These are phyloP conservation scores for Oxyteleia sp. DNA, from an alignment of 2,888 invertebrate species.

Conservation along the genomic window DNA sequence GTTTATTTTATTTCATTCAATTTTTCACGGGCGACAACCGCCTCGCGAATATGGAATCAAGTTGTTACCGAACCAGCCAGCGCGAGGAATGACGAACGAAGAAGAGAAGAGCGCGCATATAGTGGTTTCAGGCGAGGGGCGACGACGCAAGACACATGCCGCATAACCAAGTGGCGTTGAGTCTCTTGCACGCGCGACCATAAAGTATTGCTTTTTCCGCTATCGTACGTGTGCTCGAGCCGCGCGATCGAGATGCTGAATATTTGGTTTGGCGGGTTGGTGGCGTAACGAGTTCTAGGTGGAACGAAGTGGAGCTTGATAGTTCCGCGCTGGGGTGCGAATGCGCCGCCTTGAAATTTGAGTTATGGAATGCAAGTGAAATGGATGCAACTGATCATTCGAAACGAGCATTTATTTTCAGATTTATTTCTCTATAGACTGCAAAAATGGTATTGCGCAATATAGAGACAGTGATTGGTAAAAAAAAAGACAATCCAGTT, in stretches of 20 bases:
- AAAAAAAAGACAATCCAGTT: too few relatives aligned
- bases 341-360: slow-evolving; percentile 8
- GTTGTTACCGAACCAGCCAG: slow-evolving; percentile 80
- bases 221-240: slow-evolving; percentile 44
- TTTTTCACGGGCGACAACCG: slow-evolving; percentile 84
- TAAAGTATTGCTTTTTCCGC: slow-evolving; percentile 79
- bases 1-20: slow-evolving; percentile 86
- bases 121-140: slow-evolving; percentile 80
- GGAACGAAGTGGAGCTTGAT: slow-evolving; percentile 31
- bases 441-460: too few relatives aligned
- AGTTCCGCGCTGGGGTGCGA: slow-evolving; percentile 25
- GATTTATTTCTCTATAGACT: too few relatives aligned
- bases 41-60: slow-evolving; percentile 85
- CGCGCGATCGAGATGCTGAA: slow-evolving; percentile 58
- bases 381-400: slow-evolving; percentile 3
- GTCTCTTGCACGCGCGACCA: slow-evolving; percentile 76
- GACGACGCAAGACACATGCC: slow-evolving; percentile 79
- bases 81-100: slow-evolving; percentile 66
- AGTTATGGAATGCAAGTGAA: slow-evolving; percentile 10
- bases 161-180: slow-evolving; percentile 80
- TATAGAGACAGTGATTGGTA: too few relatives aligned
- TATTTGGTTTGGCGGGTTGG: slow-evolving; percentile 55
- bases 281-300: slow-evolving; percentile 51
- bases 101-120: slow-evolving; percentile 71
- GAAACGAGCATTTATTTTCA: too few relatives aligned